These are phyloP conservation scores for Eupithecia subumbrata DNA, from an alignment of 2,888 invertebrate genomes.

Conservation along the genomic window DNA sequence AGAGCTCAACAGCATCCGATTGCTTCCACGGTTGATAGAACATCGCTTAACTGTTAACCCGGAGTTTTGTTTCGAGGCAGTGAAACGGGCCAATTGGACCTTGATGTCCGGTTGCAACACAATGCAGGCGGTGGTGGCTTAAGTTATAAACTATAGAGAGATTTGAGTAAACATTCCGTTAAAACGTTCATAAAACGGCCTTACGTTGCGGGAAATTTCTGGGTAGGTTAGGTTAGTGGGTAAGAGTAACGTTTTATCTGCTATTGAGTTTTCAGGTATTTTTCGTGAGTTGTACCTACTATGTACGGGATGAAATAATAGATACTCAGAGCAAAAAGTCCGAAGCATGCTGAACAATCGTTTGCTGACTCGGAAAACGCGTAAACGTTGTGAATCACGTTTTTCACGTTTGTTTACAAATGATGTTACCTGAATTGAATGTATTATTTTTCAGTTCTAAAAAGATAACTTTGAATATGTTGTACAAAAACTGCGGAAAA, in stretches of 20 bases:
- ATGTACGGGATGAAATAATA: neutral
- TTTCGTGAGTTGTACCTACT: too few species aligned
- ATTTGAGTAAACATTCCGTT: neutral
- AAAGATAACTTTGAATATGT: neutral
- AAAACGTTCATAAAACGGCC: too few species aligned
- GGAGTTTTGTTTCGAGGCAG: constrained; percentile 71
- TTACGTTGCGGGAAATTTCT: too few species aligned
- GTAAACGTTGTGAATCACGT: neutral
- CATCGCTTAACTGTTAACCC: constrained; percentile 44
- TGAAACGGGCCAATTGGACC: constrained; percentile 80
- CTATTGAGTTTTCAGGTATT: too few species aligned
- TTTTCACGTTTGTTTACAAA: neutral
- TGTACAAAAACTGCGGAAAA: neutral
- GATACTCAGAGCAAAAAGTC: neutral
- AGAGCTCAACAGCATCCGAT: constrained; percentile 40
- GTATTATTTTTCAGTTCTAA: neutral
- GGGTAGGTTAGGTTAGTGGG: neutral
- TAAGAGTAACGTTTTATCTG: too few species aligned
- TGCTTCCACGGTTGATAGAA: constrained; percentile 60
- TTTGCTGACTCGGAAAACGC: neutral
- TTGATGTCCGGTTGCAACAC: constrained; percentile 80
- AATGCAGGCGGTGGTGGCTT: constrained; percentile 47
- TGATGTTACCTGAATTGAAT: neutral
- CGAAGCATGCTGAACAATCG: neutral
- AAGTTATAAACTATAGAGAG: constrained; percentile 46